A percentile compares a stretch with the other conserved stretches of the same genome.
These are phyloP conservation scores for Pitta sordida DNA, from an alignment of 2,113 vertebrate genomes.

Conservation along the genomic window DNA sequence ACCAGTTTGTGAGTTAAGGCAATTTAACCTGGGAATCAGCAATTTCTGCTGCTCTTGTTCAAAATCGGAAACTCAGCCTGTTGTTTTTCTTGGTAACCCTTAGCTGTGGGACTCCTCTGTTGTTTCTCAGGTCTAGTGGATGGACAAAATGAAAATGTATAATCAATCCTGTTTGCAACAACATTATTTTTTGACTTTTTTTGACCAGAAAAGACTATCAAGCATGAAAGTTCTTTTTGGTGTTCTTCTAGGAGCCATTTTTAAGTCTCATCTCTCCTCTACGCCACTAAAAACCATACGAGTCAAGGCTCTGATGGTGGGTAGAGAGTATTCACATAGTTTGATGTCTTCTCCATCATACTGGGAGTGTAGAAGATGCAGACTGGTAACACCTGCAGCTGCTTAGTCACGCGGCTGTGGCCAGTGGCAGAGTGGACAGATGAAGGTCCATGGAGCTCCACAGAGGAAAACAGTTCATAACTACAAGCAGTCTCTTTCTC, in stretches of 20 bases:
- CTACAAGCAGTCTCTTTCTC: not conserved
- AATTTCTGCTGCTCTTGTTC: not conserved
- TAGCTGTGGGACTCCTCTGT: not conserved
- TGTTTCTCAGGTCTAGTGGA: not conserved
- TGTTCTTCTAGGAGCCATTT: not conserved
- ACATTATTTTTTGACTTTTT: not conserved
- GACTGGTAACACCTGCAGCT: not conserved
- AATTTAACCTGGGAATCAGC: not conserved
- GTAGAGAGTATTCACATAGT: not conserved
- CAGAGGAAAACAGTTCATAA: not conserved
- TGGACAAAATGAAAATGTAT: not conserved
- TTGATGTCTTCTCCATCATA: not conserved
- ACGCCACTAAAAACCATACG: not conserved
- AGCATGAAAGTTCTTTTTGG: not conserved
- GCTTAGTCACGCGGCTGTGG: not conserved
- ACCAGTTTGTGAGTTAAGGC: not conserved
- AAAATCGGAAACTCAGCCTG: not conserved
- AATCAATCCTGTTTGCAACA: not conserved
- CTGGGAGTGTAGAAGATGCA: not conserved
- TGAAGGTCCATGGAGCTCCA: not conserved
- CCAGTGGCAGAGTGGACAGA: not conserved
- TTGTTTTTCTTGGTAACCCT: not conserved
- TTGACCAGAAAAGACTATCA: not conserved
- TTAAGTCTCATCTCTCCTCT: not conserved
- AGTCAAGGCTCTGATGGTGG: not conserved